Percentiles rank a stretch among this genome's conserved stretches.
Evolutionary conservation across 2,113 vertebrate genomes (phyloP).

Genomic region (cattle (Bos taurus)): ARS-UCD2.0 NC_037334.1:14583001-14583500

Average conservation of each 20-base stretch:
- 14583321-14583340: neutral
- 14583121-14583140: slow-evolving; percentile 84
- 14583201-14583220: slow-evolving; percentile 83
- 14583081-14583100: slow-evolving; percentile 83
- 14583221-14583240: slow-evolving; percentile 83
- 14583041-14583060: neutral
- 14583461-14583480: slow-evolving; percentile 63
- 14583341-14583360: neutral
- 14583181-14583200: slow-evolving; percentile 85
- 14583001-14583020: slow-evolving; percentile 82
- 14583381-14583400: neutral
- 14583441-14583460: slow-evolving; percentile 37
- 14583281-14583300: neutral
- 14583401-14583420: slow-evolving; percentile 36
- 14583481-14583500: slow-evolving; percentile 75
- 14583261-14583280: neutral
- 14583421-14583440: slow-evolving; percentile 23
- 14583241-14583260: slow-evolving; percentile 82
- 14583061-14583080: neutral
- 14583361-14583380: neutral
- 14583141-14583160: slow-evolving; percentile 86
- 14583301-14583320: neutral
- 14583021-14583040: neutral
- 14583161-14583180: slow-evolving; percentile 79
- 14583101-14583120: slow-evolving; percentile 85